Percentiles rank a stretch among this genome's conserved stretches.
These are phyloP conservation scores for Channa striata DNA, from an alignment of 2,797 vertebrate genomes.

Conservation along the genomic window DNA sequence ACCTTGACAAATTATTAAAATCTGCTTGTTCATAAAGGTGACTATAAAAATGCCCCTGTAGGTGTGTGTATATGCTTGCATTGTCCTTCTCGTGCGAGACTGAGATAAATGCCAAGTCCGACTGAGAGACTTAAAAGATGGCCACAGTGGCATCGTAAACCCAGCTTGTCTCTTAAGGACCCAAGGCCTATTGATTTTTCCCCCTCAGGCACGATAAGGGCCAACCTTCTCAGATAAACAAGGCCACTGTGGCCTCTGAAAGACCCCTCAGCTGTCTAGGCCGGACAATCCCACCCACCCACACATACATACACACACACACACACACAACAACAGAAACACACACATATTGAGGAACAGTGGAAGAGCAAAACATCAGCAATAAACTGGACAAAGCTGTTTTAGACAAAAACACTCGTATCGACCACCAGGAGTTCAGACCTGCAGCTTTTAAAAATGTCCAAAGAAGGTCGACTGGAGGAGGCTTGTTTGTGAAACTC, in stretches of 20 bases:
- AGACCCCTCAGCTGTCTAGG: constrained; percentile 76
- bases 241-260: constrained; percentile 78
- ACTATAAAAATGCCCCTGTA: not conserved
- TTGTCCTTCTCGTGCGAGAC: constrained; percentile 67
- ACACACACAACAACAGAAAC: constrained; percentile 3
- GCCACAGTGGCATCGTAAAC: constrained; percentile 76
- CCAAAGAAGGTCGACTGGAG: constrained; percentile 62
- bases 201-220: constrained; percentile 80
- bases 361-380: constrained; percentile 65
- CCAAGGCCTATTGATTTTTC: constrained; percentile 80
- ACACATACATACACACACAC: constrained; percentile 41
- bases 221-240: constrained; percentile 82
- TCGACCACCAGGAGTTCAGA: constrained; percentile 72
- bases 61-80: constrained; percentile 29
- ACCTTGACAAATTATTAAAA: constrained; percentile 27
- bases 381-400: constrained; percentile 79
- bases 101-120: constrained; percentile 72
- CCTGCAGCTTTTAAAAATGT: constrained; percentile 70
- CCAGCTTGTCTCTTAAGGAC: constrained; percentile 75
- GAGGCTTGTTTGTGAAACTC: constrained; percentile 56
- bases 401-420: constrained; percentile 78
- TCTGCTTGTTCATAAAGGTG: constrained; percentile 1
- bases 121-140: constrained; percentile 75
- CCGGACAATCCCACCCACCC: constrained; percentile 71
- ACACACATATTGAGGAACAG: constrained; percentile 28